A percentile compares a stretch with the other conserved stretches of the same genome.
Evolutionary conservation across 2,888 invertebrate species (phyloP).

Genomic region (Troilus luridus): DNA sequence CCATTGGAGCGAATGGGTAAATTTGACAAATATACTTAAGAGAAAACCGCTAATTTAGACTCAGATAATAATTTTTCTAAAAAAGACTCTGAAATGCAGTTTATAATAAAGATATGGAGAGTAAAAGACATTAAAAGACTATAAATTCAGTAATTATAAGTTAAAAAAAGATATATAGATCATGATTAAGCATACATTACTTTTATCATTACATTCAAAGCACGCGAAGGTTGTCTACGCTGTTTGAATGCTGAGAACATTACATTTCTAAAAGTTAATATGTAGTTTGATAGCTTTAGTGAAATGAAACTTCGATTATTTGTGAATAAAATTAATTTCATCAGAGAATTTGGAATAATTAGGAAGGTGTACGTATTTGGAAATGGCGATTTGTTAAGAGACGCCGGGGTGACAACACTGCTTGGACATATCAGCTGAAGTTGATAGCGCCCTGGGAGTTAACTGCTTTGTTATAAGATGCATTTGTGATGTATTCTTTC

Average conservation of each 20-base stretch:
- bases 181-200: slow-evolving; percentile 1
- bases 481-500: not conserved
- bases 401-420: slow-evolving; percentile 27
- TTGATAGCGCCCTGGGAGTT: slow-evolving; percentile 45
- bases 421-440: slow-evolving; percentile 26
- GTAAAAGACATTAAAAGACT: not conserved
- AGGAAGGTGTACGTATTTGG: not conserved
- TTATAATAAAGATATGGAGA: not conserved
- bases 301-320: not conserved
- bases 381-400: not conserved
- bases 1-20: no score
- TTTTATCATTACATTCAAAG: slow-evolving; percentile 20
- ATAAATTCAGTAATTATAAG: not conserved
- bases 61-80: not conserved
- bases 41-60: not conserved
- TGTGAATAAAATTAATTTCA: not conserved
- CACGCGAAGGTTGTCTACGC: not conserved
- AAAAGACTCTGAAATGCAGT: not conserved
- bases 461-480: slow-evolving; percentile 38
- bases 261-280: not conserved
- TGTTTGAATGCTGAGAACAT: not conserved
- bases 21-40: not conserved
- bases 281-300: not conserved
- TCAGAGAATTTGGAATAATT: not conserved
- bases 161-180: not conserved